A percentile compares a stretch with the other conserved stretches of the same genome.
Conservation (phyloP, 1,140 invertebrate species). For the Spodoptera frugiperda region DNA sequence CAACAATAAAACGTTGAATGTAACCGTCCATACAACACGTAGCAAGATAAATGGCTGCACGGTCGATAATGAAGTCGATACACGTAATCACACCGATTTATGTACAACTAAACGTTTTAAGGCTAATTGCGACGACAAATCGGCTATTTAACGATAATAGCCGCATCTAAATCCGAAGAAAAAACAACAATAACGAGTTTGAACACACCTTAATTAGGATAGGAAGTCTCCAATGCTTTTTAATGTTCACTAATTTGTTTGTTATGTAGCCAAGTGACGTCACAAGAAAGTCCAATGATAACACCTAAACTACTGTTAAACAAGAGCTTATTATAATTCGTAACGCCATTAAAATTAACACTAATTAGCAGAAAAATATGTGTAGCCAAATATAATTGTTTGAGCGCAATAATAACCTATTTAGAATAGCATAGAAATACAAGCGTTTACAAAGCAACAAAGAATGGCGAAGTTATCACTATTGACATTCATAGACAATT, state of each 20-base stretch:
- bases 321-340: conserved; percentile 60
- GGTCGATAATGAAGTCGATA: conserved; percentile 56
- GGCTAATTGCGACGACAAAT: conserved; percentile 73
- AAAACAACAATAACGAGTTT: conserved; percentile 64
- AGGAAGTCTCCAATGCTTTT: conserved; percentile 74
- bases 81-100: conserved; percentile 63
- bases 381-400: conserved; percentile 17
- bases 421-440: conserved; percentile 1
- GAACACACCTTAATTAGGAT: conserved; percentile 75
- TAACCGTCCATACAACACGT: conserved; percentile 26
- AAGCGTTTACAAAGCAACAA: background rate
- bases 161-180: conserved; percentile 70
- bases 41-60: conserved; percentile 37
- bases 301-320: conserved; percentile 45
- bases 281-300: conserved; percentile 47
- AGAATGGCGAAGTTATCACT: background rate
- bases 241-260: conserved; percentile 81
- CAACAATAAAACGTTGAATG: conserved; percentile 16
- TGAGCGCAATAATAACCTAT: background rate
- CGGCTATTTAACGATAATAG: conserved; percentile 74
- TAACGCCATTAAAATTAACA: conserved; percentile 56
- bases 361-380: conserved; percentile 53
- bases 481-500: conserved; percentile 19
- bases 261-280: conserved; percentile 53
- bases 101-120: conserved; percentile 65